Evolutionary conservation across 2,797 vertebrate species (phyloP).

Genomic region (Bovichtus variegatus): DNA sequence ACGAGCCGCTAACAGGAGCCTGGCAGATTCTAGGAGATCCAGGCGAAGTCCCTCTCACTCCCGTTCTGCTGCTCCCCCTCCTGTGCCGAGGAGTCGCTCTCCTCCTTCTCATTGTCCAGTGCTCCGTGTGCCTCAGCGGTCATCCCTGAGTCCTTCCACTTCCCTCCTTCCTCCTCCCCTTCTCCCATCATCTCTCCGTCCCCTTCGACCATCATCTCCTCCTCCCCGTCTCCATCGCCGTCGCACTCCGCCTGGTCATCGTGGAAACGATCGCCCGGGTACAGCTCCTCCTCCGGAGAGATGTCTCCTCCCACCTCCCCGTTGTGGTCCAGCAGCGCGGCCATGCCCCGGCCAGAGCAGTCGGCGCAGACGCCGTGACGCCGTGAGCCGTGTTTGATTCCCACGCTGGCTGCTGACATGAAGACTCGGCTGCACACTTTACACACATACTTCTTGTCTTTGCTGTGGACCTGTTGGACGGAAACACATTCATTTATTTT

Average conservation of each 20-base stretch:
- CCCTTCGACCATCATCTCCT: conserved; percentile 88
- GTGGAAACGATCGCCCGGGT: conserved; percentile 86
- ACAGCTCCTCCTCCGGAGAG: conserved; percentile 92
- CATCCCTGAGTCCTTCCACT: conserved; percentile 94
- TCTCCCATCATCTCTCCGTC: conserved; percentile 90
- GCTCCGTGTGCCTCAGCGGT: conserved; percentile 83
- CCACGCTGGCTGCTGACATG: conserved; percentile 97
- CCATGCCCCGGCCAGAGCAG: conserved; percentile 91
- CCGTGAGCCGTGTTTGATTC: conserved; percentile 96
- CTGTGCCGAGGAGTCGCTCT: conserved; percentile 91
- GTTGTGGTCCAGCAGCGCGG: conserved; percentile 88
- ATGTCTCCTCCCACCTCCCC: conserved; percentile 88
- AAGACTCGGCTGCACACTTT: conserved; percentile 98
- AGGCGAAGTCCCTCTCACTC: conserved; percentile 93
- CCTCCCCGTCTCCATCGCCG: conserved; percentile 89
- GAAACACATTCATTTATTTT: conserved; percentile 17
- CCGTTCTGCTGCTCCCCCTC: conserved; percentile 89
- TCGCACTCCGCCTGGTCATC: conserved; percentile 87
- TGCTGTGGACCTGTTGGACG: conserved; percentile 94
- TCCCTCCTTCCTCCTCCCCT: conserved; percentile 90
- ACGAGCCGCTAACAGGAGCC: conserved; percentile 41
- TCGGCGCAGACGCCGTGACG: conserved; percentile 95
- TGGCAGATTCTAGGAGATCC: conserved; percentile 91
- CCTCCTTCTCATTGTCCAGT: conserved; percentile 93
- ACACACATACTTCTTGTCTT: conserved; percentile 99